Base-by-base conservation (phyloP, 1,140 invertebrate genomes). In the Drosophila quadrilineata region DNA sequence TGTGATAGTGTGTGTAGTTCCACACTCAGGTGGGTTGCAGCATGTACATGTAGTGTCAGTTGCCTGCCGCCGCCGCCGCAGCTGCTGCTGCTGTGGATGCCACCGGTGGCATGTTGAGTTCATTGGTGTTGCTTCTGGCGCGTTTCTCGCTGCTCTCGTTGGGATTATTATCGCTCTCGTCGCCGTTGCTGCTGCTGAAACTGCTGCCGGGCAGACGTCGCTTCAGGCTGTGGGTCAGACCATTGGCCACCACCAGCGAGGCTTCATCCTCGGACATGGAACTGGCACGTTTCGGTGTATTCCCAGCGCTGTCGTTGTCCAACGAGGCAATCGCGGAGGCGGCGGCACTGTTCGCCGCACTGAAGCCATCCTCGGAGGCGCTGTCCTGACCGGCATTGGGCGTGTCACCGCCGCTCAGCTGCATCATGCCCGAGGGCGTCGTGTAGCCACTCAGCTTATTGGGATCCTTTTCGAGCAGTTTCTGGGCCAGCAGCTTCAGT, bases 381-480 rank as follows among this genome's bases (percentile, higher is more conserved):
- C 87, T 89, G n/a, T 89, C 87, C 40, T 88, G 87, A 2, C 60
- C 70, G 1, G 79, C 67, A 1, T 64, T 75, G 0, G 63, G 40
- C n/a, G 60, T 17, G 3, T 75, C 68, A 14, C 49, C 24, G 33
- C 59, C 31, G n/a, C n/a, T n/a, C 40, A 84, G 14, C 10, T 68
- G 65, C 53, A 75, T 38, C 77, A 89, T 89, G 21, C 85, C 85
- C 12, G 88, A 88, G 0, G 88, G 88, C 5, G 74, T 88, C 1
- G 85, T 89, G 26, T 89, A 89, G 17, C 75, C 71, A 14, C 75
- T 76, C 33, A 89, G 54, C 46, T 89, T 89, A 12, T 71, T 95
- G 0, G 95, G 94, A 90, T 96, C 95, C 76, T 96, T 96, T 49
- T 95, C 94, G 84, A 95, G 95, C 36, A 97, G 90, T 75, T 95